Evolutionary conservation across 2,888 invertebrate species (phyloP).

Genomic region (Mylabris sibirica): DNA sequence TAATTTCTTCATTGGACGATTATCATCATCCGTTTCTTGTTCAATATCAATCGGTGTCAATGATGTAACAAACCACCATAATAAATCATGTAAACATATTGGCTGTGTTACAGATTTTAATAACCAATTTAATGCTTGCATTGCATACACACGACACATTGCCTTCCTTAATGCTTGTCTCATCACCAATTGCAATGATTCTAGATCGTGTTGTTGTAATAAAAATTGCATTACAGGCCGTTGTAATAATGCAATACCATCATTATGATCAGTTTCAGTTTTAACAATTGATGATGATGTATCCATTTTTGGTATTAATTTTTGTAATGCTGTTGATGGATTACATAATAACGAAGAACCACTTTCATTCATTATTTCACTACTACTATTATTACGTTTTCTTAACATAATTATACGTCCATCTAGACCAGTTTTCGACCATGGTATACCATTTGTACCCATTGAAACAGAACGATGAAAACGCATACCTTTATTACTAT

Average conservation of each 20-base stretch:
- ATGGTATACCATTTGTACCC: constrained; percentile 74
- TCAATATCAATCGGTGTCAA: constrained; percentile 69
- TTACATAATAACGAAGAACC: constrained; percentile 86
- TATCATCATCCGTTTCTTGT: constrained; percentile 67
- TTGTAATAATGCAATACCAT: constrained; percentile 69
- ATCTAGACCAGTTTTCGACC: constrained; percentile 67
- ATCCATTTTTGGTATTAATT: constrained; percentile 75
- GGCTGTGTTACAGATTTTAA: constrained; percentile 90
- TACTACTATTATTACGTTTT: constrained; percentile 75
- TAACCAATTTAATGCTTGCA: constrained; percentile 96
- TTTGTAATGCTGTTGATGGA: constrained; percentile 87
- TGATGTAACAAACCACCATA: constrained; percentile 96
- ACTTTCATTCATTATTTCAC: constrained; percentile 70
- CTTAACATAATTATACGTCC: constrained; percentile 69
- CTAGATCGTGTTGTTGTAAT: constrained; percentile 84
- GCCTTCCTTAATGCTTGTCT: constrained; percentile 83
- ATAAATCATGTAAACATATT: constrained; percentile 89
- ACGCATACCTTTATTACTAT: constrained; percentile 65
- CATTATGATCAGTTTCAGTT: constrained; percentile 60
- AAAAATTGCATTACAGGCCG: constrained; percentile 90
- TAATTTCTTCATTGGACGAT: constrained; percentile 57
- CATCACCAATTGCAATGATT: constrained; percentile 84
- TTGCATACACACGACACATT: constrained; percentile 83
- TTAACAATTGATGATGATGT: constrained; percentile 64
- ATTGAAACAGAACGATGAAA: constrained; percentile 90